These are phyloP conservation scores for Athetis lepigone DNA, from an alignment of 2,888 invertebrate genomes.

Conservation along the genomic window DNA sequence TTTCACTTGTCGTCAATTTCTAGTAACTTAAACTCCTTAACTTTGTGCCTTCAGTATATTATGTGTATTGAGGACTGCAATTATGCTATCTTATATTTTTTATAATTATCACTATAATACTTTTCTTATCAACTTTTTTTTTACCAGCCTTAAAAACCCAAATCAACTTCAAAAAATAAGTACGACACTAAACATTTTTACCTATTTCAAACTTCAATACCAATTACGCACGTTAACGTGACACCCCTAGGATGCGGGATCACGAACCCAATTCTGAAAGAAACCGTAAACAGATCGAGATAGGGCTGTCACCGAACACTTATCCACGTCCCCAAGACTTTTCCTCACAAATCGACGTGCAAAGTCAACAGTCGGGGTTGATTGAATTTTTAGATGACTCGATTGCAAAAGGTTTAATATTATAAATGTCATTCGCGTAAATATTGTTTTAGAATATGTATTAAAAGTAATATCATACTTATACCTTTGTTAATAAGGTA, in stretches of 20 bases:
- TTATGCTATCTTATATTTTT: neutral
- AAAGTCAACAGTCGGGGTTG: conserved; percentile 57
- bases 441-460: conserved; percentile 2
- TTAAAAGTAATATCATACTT: neutral
- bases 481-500: neutral
- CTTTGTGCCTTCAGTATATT: too few relatives aligned
- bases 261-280: conserved; percentile 79
- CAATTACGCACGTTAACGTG: conserved; percentile 55
- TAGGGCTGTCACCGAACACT: conserved; percentile 61
- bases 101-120: neutral
- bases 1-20: too few relatives aligned
- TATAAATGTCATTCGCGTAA: conserved; percentile 15
- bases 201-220: conserved; percentile 17
- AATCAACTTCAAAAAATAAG: conserved; percentile 19
- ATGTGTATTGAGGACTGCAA: too few relatives aligned
- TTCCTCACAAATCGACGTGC: conserved; percentile 48
- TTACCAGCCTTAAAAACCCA: neutral
- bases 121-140: neutral
- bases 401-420: conserved; percentile 17
- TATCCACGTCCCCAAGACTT: conserved; percentile 54
- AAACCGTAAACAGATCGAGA: conserved; percentile 70
- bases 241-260: conserved; percentile 72
- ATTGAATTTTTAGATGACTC: conserved; percentile 57
- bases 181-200: conserved; percentile 4
- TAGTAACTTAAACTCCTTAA: too few relatives aligned